phyloP scores from a whole-genome alignment of 2,113 vertebrate genomes.

The Campylorhamphus procurvoides region DNA sequence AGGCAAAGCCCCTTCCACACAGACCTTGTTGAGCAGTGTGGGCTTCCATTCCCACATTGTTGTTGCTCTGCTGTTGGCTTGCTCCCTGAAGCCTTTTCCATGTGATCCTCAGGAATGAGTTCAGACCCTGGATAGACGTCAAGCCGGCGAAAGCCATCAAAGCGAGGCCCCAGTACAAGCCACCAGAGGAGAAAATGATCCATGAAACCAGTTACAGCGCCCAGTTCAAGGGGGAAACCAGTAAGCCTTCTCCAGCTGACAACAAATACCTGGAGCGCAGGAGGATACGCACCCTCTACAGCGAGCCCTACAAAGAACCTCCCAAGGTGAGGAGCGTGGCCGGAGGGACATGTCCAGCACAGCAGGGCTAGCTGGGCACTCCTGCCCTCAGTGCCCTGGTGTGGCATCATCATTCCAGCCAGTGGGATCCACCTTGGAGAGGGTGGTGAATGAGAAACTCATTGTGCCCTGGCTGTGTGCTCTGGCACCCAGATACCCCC shows the following conservation, averaged over 20 bases:
- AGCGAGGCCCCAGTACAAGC: conserved; percentile 89
- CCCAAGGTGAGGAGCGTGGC: conserved; percentile 77
- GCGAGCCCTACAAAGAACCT: conserved; percentile 87
- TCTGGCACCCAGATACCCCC: accelerated
- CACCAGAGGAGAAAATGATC: conserved; percentile 84
- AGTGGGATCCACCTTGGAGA: neutral
- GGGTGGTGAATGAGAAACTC: neutral
- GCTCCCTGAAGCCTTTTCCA: neutral
- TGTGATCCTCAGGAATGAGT: conserved; percentile 85
- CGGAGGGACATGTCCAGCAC: neutral
- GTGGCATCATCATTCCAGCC: neutral
- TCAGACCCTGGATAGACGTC: conserved; percentile 89
- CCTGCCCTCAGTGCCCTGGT: neutral
- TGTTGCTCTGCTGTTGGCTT: neutral
- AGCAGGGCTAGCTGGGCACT: neutral
- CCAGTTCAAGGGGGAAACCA: conserved; percentile 89
- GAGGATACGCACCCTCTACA: conserved; percentile 96
- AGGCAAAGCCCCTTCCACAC: neutral
- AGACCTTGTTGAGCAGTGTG: neutral
- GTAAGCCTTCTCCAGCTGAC: conserved; percentile 75
- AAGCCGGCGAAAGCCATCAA: conserved; percentile 89
- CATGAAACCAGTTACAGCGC: conserved; percentile 94
- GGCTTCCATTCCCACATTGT: neutral
- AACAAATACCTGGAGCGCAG: conserved; percentile 89
- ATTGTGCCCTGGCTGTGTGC: accelerated